phyloP scores from a whole-genome alignment of 2,888 invertebrate species.

The Stomorhina lunata region DNA sequence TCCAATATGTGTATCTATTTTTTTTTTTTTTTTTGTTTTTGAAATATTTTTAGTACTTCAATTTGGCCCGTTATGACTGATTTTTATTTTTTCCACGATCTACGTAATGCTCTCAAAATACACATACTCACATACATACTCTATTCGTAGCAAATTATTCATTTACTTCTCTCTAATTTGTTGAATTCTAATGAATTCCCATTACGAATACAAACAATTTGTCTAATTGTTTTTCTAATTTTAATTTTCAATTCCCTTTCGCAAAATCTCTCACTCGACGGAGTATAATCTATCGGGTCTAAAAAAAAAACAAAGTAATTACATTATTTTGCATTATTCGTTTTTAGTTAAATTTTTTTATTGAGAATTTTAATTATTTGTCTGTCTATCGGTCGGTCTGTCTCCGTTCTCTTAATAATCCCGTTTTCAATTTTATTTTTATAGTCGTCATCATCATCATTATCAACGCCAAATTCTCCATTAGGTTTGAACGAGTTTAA shows the following conservation, averaged over 20 bases:
- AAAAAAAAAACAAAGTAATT: background rate
- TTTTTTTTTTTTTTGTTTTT: too few relatives aligned
- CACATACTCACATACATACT: too few relatives aligned
- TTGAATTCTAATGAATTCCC: slow-evolving; percentile 10
- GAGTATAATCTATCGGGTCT: background rate
- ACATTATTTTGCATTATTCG: background rate
- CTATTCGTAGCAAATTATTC: background rate
- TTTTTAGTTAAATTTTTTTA: background rate
- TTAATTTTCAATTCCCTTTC: background rate
- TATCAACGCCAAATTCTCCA: background rate
- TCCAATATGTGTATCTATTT: too few relatives aligned
- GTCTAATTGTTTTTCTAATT: background rate
- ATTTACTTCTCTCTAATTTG: background rate
- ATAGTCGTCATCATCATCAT: background rate
- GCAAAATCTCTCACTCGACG: background rate
- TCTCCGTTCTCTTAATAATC: background rate
- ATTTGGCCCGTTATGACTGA: background rate
- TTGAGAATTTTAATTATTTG: background rate
- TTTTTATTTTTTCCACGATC: background rate
- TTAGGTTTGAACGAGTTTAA: background rate
- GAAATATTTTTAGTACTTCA: background rate
- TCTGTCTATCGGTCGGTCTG: background rate
- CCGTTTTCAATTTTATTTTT: background rate
- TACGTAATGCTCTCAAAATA: slow-evolving; percentile 1
- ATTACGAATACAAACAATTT: background rate